A percentile compares a stretch with the other conserved stretches of the same genome.
Evolutionary conservation across 2,888 invertebrate species (phyloP).

Genomic region (Plebejus anna): DNA sequence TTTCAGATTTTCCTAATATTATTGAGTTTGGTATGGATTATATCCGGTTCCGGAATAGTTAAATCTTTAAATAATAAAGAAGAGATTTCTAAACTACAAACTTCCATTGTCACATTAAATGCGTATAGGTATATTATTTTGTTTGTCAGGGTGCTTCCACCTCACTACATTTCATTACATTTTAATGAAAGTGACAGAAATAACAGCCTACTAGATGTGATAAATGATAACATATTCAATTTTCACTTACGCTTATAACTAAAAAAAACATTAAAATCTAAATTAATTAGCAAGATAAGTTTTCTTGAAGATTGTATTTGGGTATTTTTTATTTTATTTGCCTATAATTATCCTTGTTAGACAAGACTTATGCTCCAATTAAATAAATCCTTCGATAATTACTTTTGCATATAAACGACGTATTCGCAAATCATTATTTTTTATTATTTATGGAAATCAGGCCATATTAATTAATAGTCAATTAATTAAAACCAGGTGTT

Average conservation of each 20-base stretch:
- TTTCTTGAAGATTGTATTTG: not conserved
- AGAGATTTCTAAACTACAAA: too few species aligned
- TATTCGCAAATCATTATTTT: not conserved
- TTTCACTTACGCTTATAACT: too few species aligned
- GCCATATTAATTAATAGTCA: not conserved
- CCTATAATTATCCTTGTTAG: not conserved
- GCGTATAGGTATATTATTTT: too few species aligned
- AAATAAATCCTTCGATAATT: not conserved
- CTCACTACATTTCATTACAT: too few species aligned
- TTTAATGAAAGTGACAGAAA: too few species aligned
- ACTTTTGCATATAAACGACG: not conserved
- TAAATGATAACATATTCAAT: too few species aligned
- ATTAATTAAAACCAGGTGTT: slow-evolving; percentile 8
- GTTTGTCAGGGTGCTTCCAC: too few species aligned
- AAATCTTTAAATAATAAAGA: too few species aligned
- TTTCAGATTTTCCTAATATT: not conserved
- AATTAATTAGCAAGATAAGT: too few species aligned
- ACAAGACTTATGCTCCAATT: not conserved
- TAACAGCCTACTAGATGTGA: too few species aligned
- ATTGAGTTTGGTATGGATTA: not conserved
- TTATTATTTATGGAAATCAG: slow-evolving; percentile 3
- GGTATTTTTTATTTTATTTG: not conserved
- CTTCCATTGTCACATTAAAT: too few species aligned
- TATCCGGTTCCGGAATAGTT: not conserved
- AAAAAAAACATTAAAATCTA: too few species aligned